Percentiles rank a stretch among this genome's conserved stretches.
Evolutionary conservation across 2,888 invertebrate genomes (phyloP).

Genomic region (Nebria salina): DNA sequence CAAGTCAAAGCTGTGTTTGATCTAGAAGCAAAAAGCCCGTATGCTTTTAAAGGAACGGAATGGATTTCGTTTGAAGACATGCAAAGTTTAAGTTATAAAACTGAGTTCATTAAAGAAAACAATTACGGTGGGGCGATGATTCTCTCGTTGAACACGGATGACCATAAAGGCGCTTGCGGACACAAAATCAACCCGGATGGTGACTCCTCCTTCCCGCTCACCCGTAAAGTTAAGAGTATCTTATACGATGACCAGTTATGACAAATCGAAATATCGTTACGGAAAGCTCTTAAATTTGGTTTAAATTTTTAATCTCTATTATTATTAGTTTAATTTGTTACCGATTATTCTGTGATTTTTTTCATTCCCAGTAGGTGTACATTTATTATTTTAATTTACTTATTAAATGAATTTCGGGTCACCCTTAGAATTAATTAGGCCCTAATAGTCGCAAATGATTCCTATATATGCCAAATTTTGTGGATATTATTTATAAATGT

Average conservation of each 20-base stretch:
- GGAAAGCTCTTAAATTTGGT: constrained; percentile 52
- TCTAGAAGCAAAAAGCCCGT: constrained; percentile 78
- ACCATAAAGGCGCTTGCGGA: constrained; percentile 71
- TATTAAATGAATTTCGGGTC: neutral
- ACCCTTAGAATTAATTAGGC: neutral
- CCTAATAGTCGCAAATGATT: neutral
- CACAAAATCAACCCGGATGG: constrained; percentile 49
- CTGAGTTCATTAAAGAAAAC: constrained; percentile 70
- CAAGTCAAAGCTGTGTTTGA: constrained; percentile 72
- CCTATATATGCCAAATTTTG: neutral
- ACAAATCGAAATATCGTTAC: constrained; percentile 55
- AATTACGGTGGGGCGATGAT: constrained; percentile 85
- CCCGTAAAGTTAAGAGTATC: constrained; percentile 56
- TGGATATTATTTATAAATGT: neutral
- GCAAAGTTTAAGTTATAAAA: constrained; percentile 75
- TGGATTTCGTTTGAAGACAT: constrained; percentile 88
- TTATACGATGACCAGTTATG: constrained; percentile 55
- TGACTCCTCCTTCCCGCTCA: constrained; percentile 61
- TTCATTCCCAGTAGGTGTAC: neutral
- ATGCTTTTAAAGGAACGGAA: constrained; percentile 73
- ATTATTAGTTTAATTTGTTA: neutral
- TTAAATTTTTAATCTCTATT: constrained; percentile 27
- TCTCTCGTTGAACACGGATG: constrained; percentile 84
- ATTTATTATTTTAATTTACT: no score
- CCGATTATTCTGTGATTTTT: neutral